Evolutionary conservation across 2,888 invertebrate species (phyloP), one percentile per base, ranked within the genome.

Genomic region (Lasioglossum oenotherae): DNA sequence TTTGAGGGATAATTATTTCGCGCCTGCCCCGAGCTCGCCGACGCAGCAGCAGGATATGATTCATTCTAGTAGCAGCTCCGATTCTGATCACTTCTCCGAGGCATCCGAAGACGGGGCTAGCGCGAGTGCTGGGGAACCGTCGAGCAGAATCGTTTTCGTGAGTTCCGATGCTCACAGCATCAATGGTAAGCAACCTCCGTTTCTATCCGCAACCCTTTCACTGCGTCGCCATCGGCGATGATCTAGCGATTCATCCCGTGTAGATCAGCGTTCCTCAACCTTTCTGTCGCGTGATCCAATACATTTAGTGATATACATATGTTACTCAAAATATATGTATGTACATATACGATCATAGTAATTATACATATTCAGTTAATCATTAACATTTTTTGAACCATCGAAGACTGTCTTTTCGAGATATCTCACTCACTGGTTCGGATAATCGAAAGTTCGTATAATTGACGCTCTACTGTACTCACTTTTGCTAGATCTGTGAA

Each of bases 1-100:
- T 85, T 97, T 97, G 92, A 94, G 95, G 0, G 97, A 96, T 93
- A 97, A 97, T 94, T 97, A 97, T 60, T 96, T 97, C 92, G 95
- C 95, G 74, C 87, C 89, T 78, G 85, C 86, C 8, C 82, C 89
- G 27, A 90, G 92, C 67, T 79, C 87, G n/a, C 90, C 31, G 64
- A 64, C 64, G 8, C 64, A 16, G 88, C 41, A 77, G 82, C 35
- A 89, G 23, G 88, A 89, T 82, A 91, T 87, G 5, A 89, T 90
- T 57, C 78, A 80, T 31, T 93, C 92, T 4, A 92, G 82, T 46
- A 93, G 84, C 72, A 93, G 93, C 53, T 92, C 91, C 12, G 93
- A 93, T 64, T 91, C 92, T 19, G 64, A 64, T 16, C 64, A 31
- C 2, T 64, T 35, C n/a, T 64, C 16, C 4, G 90, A 92, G 44